Percentiles rank a stretch among this genome's conserved stretches.
Conservation (phyloP, 2,113 vertebrate genomes). For the Lophotis ruficrista region DNA sequence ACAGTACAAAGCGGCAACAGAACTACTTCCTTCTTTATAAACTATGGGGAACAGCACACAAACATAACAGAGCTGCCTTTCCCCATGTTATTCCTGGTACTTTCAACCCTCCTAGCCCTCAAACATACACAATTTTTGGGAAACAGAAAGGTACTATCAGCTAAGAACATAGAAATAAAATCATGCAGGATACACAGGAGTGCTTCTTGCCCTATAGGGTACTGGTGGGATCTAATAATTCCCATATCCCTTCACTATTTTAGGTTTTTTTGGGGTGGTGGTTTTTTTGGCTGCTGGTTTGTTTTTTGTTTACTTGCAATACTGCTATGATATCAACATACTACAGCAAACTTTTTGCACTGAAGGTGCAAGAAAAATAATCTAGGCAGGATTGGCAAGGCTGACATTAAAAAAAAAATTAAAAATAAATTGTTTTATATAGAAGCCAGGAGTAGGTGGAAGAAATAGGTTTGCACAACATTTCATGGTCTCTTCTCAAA, state of each 20-base stretch:
- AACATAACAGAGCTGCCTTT: neutral
- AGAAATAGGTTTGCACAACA: neutral
- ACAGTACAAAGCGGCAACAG: neutral
- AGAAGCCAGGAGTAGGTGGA: neutral
- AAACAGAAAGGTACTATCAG: neutral
- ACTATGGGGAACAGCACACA: neutral
- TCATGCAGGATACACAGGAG: neutral
- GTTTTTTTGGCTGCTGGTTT: neutral
- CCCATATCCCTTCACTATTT: neutral
- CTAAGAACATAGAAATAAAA: neutral
- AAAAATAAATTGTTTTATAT: neutral
- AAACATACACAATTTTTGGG: neutral
- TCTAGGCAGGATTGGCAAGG: neutral
- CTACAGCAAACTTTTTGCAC: neutral
- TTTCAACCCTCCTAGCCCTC: neutral
- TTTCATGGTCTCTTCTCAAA: neutral
- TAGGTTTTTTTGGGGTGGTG: neutral
- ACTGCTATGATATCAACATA: neutral
- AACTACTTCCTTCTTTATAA: neutral
- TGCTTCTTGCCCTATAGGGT: neutral
- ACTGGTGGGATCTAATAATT: neutral
- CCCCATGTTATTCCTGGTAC: neutral
- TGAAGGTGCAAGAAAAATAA: neutral
- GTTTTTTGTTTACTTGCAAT: neutral
- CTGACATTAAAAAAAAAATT: neutral